These are phyloP conservation scores for Chaetophractus vellerosus DNA, from an alignment of 2,797 vertebrate species.

Conservation along the genomic window DNA sequence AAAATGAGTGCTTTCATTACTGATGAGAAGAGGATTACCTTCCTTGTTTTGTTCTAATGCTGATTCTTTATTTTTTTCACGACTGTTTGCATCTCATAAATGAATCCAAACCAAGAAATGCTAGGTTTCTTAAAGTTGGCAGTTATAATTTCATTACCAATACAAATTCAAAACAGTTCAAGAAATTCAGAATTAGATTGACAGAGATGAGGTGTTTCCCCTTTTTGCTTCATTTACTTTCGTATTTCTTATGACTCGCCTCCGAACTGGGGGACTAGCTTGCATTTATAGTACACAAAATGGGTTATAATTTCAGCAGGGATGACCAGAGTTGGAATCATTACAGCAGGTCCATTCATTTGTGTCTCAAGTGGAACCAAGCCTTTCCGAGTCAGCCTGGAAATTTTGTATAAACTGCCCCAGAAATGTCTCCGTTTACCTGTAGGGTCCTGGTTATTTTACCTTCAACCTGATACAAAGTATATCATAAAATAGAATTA, in stretches of 20 bases:
- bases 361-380: not conserved
- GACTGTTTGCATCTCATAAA: not conserved
- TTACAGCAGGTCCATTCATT: not conserved
- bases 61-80: slow-evolving; percentile 7
- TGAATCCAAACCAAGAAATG: slow-evolving; percentile 42
- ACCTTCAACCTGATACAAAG: not conserved
- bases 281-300: not conserved
- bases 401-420: not conserved
- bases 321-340: not conserved
- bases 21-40: not conserved
- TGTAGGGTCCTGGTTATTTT: not conserved
- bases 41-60: not conserved
- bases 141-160: slow-evolving; percentile 13
- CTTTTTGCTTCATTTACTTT: not conserved
- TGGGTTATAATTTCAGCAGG: not conserved
- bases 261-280: not conserved
- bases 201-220: not conserved
- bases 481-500: not conserved
- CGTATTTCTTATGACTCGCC: not conserved
- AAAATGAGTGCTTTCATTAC: slow-evolving; percentile 25
- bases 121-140: not conserved
- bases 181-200: not conserved
- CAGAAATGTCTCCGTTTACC: not conserved
- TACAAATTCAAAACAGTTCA: not conserved
- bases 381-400: not conserved